phyloP scores from a whole-genome alignment of 2,797 vertebrate species.

The Scolopax rusticola region DNA sequence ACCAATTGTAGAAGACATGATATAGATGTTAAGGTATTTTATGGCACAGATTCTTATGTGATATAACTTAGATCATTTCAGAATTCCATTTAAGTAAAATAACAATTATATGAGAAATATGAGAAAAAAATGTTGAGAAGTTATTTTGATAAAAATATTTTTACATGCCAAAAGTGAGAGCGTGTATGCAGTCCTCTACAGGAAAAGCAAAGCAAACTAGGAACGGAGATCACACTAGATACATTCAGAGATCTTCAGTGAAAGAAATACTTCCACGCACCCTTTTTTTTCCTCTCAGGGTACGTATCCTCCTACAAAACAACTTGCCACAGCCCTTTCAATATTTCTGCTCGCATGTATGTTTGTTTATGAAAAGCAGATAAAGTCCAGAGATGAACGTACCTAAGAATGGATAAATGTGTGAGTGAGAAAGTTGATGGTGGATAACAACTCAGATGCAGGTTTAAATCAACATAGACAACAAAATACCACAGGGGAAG shows the following conservation, averaged over 20 bases:
- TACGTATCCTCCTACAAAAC: background rate
- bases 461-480: background rate
- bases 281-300: background rate
- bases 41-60: background rate
- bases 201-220: background rate
- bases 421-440: background rate
- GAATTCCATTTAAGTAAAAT: background rate
- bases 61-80: background rate
- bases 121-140: background rate
- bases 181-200: fast-evolving
- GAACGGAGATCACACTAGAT: background rate
- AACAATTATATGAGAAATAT: background rate
- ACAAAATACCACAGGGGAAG: background rate
- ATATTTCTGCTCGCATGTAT: background rate
- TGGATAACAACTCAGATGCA: background rate
- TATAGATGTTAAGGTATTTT: background rate
- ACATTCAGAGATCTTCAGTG: background rate
- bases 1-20: background rate
- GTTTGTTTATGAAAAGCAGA: background rate
- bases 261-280: fast-evolving
- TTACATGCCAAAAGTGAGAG: background rate
- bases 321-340: background rate
- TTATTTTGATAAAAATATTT: background rate
- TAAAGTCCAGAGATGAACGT: background rate
- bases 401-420: background rate